A percentile compares a stretch with the other conserved stretches of the same genome.
Evolutionary conservation across 2,797 vertebrate species (phyloP).

Genomic region (Poliocrania exsul): DNA sequence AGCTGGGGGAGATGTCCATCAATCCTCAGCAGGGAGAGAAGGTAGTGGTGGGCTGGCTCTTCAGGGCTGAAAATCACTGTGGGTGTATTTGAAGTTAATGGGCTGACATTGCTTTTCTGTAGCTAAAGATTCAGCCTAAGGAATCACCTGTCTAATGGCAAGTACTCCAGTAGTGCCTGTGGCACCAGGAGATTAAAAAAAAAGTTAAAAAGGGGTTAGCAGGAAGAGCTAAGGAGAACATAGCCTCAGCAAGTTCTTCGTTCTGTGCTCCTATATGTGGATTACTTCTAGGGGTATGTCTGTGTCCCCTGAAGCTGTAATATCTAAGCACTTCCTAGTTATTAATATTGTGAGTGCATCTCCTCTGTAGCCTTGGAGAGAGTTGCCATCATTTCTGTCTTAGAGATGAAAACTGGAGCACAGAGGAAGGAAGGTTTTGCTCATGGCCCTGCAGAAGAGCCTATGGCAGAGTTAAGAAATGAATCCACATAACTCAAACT

Average conservation of each 20-base stretch:
- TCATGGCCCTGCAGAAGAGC: neutral
- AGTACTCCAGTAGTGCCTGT: neutral
- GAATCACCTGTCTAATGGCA: neutral
- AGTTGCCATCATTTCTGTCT: neutral
- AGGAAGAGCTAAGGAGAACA: neutral
- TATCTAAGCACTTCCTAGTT: neutral
- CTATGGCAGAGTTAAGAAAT: constrained; percentile 1
- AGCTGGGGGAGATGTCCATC: neutral
- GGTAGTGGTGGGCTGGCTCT: neutral
- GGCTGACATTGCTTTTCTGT: neutral
- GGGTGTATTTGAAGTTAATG: neutral
- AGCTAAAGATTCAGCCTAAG: neutral
- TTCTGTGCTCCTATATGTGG: neutral
- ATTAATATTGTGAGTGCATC: neutral
- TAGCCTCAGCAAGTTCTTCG: neutral
- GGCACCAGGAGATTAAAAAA: neutral
- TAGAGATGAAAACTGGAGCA: neutral
- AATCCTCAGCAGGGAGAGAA: neutral
- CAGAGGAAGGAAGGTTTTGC: constrained; percentile 11
- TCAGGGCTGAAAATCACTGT: neutral
- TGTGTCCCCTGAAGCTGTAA: neutral
- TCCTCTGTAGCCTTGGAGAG: neutral
- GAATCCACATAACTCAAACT: neutral
- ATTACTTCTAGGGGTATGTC: neutral
- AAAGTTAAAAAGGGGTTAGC: neutral